Base-by-base conservation (phyloP, 2,888 invertebrate genomes). In the Ferdinandea cuprea region DNA sequence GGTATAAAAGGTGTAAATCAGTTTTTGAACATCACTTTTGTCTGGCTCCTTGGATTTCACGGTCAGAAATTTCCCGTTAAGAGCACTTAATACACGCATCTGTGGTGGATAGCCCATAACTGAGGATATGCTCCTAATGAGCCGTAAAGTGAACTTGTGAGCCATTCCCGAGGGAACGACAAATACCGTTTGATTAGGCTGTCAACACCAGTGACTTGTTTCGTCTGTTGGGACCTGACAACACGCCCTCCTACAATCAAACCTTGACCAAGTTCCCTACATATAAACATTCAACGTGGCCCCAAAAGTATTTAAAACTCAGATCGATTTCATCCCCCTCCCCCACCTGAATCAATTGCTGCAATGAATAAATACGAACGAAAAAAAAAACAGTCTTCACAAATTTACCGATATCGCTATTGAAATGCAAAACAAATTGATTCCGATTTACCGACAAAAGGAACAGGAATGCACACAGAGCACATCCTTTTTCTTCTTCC, bases 1-100 rank as follows among this genome's bases (percentile, higher is more conserved):
- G 2, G 85, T 87, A 5, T 87, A 88, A 59, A 90, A 90, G 2
- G 86, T 85, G 2, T 86, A 11, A 0, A 88, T 86, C 74, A 90
- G 68, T 30, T 86, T 84, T 86, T 25, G 44, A 0, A 52, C n/a
- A 5, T 59, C 58, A 5, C 15, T 32, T 28, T 9, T n/a, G 3
- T 35, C 3, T 0, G 50, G 5, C 21, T 48, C 30, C 32, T 48
- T 58, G 11, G 48, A 42, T 32, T 35, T 59, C 21, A 32, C 59
- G 8, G 11, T 25, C 6, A 35, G 19, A 2, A 68, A 17, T 32
- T 78, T 48, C 0, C 68, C 78, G 21, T 78, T 83, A 9, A 83
- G 59, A 11, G 58, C 50, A 56, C 78, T 83, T 28, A 83, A 25
- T 1, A 42, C 50, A 19, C 72, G 66, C 61, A 83, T 68, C 48